These are phyloP conservation scores for Pempheris klunzingeri DNA, from an alignment of 2,797 vertebrate species.

Conservation along the genomic window DNA sequence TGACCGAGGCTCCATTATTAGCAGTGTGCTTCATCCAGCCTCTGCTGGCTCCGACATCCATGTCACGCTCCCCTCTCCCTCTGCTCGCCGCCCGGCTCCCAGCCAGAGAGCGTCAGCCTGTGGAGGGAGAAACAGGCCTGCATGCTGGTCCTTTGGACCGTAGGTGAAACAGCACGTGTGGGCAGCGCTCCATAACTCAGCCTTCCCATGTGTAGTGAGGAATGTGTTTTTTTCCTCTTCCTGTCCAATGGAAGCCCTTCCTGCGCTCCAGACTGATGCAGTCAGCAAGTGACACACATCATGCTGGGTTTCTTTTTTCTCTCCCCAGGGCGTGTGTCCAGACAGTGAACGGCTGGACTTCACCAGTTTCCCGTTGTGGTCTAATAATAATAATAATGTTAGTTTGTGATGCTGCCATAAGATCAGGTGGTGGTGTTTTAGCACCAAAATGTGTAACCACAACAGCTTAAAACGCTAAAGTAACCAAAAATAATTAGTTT, in stretches of 20 bases:
- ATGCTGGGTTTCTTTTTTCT: conserved; percentile 16
- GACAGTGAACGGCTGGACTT: conserved; percentile 2
- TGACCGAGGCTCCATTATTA: conserved; percentile 60
- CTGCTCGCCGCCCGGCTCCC: conserved; percentile 33
- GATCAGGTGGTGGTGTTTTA: not conserved
- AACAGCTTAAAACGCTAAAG: not conserved
- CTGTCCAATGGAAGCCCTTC: conserved; percentile 54
- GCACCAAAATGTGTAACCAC: not conserved
- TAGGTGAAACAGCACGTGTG: conserved; percentile 61
- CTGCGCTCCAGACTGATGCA: conserved; percentile 41
- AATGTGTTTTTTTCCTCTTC: conserved; percentile 46
- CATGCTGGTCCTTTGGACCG: conserved; percentile 47
- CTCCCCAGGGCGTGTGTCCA: conserved; percentile 19
- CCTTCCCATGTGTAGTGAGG: conserved; percentile 65
- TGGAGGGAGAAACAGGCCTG: conserved; percentile 11
- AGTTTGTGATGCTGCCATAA: not conserved
- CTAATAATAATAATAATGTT: not conserved
- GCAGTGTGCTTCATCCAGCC: conserved; percentile 37
- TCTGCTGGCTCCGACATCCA: conserved; percentile 44
- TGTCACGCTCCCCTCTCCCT: conserved; percentile 38
- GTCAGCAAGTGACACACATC: conserved; percentile 38
- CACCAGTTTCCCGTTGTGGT: conserved; percentile 13
- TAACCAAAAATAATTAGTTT: not conserved
- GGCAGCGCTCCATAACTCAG: conserved; percentile 59
- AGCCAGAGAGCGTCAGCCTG: conserved; percentile 51